Percentiles rank a stretch among this genome's conserved stretches.
These are phyloP conservation scores for Polydesmus complanatus DNA, from an alignment of 2,888 invertebrate species.

Conservation along the genomic window DNA sequence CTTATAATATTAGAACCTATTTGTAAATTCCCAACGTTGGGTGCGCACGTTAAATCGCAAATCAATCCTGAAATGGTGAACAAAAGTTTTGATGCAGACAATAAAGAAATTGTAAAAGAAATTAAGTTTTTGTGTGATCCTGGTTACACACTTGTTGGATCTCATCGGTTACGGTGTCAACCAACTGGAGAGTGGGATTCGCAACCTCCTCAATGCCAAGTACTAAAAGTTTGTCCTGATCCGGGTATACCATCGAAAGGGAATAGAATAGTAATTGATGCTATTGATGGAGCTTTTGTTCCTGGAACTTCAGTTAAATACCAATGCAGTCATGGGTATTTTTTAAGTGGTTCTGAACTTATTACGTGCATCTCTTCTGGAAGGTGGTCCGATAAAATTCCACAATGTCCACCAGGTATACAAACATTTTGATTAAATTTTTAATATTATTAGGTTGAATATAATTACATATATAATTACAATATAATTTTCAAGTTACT, in stretches of 20 bases:
- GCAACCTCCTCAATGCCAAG: constrained; percentile 2
- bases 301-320: constrained; percentile 8
- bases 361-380: constrained; percentile 10
- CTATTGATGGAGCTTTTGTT: constrained; percentile 4
- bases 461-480: neutral
- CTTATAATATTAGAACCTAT: neutral
- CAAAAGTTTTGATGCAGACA: constrained; percentile 8
- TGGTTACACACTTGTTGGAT: constrained; percentile 6
- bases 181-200: constrained; percentile 6
- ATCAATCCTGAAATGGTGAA: constrained; percentile 2
- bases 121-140: constrained; percentile 7
- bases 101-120: constrained; percentile 12
- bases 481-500: neutral
- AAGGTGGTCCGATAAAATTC: neutral
- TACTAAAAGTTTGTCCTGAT: neutral
- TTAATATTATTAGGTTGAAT: neutral
- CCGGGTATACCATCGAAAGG: constrained; percentile 3
- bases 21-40: constrained; percentile 5
- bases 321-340: neutral
- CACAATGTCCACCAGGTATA: constrained; percentile 1
- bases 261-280: neutral
- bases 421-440: neutral
- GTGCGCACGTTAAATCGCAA: neutral
- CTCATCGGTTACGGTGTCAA: constrained; percentile 5
- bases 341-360: neutral